phyloP scores from a whole-genome alignment of 2,113 vertebrate species.

The Mormyrus lacerda region DNA sequence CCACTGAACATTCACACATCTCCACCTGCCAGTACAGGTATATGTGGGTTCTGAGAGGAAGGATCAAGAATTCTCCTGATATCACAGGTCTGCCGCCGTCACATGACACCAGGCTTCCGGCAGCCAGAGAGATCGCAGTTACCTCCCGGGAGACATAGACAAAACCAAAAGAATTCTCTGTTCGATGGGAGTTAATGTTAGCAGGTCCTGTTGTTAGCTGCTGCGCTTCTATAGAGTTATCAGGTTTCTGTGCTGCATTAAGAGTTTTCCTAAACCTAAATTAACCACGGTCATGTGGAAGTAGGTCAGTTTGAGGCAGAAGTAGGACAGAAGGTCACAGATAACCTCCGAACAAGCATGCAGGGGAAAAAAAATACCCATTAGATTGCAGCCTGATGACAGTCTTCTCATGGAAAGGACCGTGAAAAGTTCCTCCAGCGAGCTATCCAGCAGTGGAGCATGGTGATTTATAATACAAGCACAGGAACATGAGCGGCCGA shows the following conservation, averaged over 20 bases:
- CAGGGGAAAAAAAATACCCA: neutral
- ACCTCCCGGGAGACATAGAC: neutral
- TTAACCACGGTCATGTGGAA: slow-evolving; percentile 30
- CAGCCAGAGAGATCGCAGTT: neutral
- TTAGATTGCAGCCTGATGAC: slow-evolving; percentile 26
- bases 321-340: slow-evolving; percentile 32
- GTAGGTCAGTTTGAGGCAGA: slow-evolving; percentile 43
- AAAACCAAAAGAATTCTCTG: neutral
- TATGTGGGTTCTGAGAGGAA: neutral
- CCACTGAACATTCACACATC: neutral
- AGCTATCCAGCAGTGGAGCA: no score
- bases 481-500: neutral
- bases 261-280: slow-evolving; percentile 23
- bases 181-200: neutral
- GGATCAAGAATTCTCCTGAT: no score
- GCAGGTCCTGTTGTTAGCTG: neutral
- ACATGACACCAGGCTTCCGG: no score
- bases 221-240: neutral
- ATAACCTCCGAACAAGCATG: neutral
- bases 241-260: neutral
- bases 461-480: neutral
- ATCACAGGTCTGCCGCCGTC: neutral
- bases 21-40: neutral
- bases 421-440: neutral
- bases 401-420: neutral